Conservation (phyloP, 2,113 vertebrate species). For the Istiophorus platypterus region DNA sequence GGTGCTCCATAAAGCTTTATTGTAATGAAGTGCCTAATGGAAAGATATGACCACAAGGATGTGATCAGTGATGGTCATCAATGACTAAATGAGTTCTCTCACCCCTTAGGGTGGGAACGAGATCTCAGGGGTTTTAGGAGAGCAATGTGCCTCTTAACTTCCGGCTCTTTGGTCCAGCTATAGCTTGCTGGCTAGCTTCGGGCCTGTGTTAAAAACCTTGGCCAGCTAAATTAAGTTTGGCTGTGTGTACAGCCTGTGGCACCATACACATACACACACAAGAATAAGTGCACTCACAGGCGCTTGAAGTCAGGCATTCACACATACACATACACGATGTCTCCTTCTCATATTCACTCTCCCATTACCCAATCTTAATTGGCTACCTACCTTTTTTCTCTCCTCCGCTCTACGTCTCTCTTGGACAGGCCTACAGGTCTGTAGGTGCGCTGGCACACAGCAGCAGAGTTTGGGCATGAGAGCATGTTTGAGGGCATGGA, state of each 20-base stretch:
- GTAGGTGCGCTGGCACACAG: constrained; percentile 69
- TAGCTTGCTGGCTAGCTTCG: constrained; percentile 75
- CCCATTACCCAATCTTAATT: constrained; percentile 79
- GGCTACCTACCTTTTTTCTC: constrained; percentile 70
- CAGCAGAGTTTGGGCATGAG: constrained; percentile 64
- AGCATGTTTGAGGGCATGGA: constrained; percentile 68
- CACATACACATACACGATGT: constrained; percentile 40
- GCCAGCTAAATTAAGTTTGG: constrained; percentile 84
- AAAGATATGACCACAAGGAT: constrained; percentile 78
- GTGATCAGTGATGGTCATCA: constrained; percentile 80
- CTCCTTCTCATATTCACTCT: constrained; percentile 43
- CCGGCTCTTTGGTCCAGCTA: constrained; percentile 75
- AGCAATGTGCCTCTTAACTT: constrained; percentile 81
- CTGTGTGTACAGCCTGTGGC: constrained; percentile 80
- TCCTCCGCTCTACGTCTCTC: constrained; percentile 65
- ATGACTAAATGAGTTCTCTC: constrained; percentile 81
- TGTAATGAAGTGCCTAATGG: constrained; percentile 78
- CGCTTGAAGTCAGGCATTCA: constrained; percentile 68
- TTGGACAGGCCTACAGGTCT: constrained; percentile 77
- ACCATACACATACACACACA: constrained; percentile 43
- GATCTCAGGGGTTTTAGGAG: constrained; percentile 74
- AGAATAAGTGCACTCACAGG: constrained; percentile 56
- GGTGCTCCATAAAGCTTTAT: constrained; percentile 79
- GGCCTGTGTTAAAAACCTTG: constrained; percentile 80
- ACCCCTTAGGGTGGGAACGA: constrained; percentile 61